Evolutionary conservation across 2,888 invertebrate genomes (phyloP).

Genomic region (Calliopum simillimum): DNA sequence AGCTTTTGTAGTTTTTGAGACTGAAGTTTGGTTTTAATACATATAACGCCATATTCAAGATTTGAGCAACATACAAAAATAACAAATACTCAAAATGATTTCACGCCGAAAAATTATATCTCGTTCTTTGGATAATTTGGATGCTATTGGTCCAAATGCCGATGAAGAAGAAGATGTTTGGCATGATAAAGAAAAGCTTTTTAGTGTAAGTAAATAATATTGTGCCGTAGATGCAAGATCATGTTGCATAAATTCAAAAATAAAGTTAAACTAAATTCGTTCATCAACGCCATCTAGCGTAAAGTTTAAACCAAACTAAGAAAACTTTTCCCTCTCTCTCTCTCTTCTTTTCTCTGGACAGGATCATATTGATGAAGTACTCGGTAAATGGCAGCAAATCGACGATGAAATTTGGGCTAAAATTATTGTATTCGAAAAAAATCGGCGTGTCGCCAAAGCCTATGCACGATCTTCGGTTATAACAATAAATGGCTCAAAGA

Average conservation of each 20-base stretch:
- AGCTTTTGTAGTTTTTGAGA: slow-evolving; percentile 26
- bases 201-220: slow-evolving; percentile 75
- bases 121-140: slow-evolving; percentile 89
- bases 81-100: slow-evolving; percentile 75
- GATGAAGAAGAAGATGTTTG: slow-evolving; percentile 84
- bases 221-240: too few relatives aligned
- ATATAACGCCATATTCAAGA: too few relatives aligned
- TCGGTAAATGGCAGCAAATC: slow-evolving; percentile 96
- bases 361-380: slow-evolving; percentile 97
- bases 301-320: too few relatives aligned
- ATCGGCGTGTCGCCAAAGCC: slow-evolving; percentile 95
- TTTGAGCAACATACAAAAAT: slow-evolving; percentile 29
- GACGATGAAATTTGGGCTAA: slow-evolving; percentile 99
- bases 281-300: too few relatives aligned
- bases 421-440: slow-evolving; percentile 95
- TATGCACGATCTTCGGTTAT: slow-evolving; percentile 96
- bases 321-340: neutral
- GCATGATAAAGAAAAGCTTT: slow-evolving; percentile 92
- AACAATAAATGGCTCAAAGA: slow-evolving; percentile 94
- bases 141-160: slow-evolving; percentile 78
- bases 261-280: too few relatives aligned
- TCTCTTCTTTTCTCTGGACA: slow-evolving; percentile 65
- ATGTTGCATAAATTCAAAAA: neutral
- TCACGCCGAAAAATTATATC: slow-evolving; percentile 90
- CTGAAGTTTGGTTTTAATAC: neutral